Percentiles rank a stretch among this genome's conserved stretches.
phyloP scores from a whole-genome alignment of 1,140 invertebrate species.

The Teleogryllus occipitalis region DNA sequence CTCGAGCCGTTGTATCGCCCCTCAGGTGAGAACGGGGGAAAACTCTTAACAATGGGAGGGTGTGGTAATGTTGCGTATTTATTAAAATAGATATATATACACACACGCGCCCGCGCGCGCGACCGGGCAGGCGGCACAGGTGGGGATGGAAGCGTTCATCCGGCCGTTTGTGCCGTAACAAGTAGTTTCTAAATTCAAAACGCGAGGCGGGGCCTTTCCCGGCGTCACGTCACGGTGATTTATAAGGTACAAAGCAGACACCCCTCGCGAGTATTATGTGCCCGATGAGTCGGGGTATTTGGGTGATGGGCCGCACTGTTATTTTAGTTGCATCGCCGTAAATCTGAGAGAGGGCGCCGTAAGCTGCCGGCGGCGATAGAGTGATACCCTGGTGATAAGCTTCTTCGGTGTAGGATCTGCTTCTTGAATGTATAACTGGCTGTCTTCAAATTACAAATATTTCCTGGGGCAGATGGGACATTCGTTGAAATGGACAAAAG shows the following conservation, averaged over 20 bases:
- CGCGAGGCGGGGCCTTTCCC: neutral
- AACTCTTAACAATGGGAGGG: conserved; percentile 1
- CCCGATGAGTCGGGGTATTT: neutral
- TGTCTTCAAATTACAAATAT: too few relatives aligned
- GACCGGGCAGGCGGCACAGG: too few relatives aligned
- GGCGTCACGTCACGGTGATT: neutral
- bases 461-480: too few relatives aligned
- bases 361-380: too few relatives aligned
- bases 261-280: neutral
- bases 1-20: neutral
- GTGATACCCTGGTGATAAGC: too few relatives aligned
- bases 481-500: too few relatives aligned
- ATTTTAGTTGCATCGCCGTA: neutral
- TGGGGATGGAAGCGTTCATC: too few relatives aligned
- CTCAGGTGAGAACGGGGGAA: neutral
- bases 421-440: too few relatives aligned
- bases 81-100: neutral
- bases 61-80: neutral
- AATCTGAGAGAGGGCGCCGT: neutral
- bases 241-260: neutral
- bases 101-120: neutral
- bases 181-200: neutral
- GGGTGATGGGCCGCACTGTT: neutral
- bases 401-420: too few relatives aligned
- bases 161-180: neutral